Evolutionary conservation across 2,888 invertebrate species (phyloP).

Genomic region (Aporophyla nigra): DNA sequence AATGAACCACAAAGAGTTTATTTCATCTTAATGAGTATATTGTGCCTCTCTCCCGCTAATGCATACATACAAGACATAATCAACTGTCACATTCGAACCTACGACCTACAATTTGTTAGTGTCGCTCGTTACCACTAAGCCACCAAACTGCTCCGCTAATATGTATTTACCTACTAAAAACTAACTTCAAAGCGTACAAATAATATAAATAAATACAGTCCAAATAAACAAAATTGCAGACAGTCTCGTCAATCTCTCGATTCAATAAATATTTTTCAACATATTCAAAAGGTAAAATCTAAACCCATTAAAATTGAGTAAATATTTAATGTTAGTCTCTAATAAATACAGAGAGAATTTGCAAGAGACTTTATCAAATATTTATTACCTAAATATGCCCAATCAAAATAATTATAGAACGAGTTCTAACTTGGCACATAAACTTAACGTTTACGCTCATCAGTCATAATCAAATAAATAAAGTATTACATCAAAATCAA

Average conservation of each 20-base stretch:
- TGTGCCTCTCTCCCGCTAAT: no score
- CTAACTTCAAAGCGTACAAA: conserved; percentile 10
- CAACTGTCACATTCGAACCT: no score
- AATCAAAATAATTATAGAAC: conserved; percentile 36
- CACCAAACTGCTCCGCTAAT: no score
- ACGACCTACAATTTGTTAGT: no score
- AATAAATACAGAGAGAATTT: conserved; percentile 10
- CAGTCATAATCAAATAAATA: conserved; percentile 37
- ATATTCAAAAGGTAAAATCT: neutral
- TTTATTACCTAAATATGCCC: conserved; percentile 31
- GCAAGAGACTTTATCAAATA: conserved; percentile 30
- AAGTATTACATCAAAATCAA: conserved; percentile 49
- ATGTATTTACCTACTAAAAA: neutral
- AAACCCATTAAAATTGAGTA: conserved; percentile 12
- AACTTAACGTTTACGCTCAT: conserved; percentile 19
- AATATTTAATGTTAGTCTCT: conserved; percentile 36
- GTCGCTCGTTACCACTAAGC: no score
- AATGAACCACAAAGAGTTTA: neutral
- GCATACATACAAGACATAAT: no score
- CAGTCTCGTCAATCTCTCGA: neutral
- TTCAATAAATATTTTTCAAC: neutral
- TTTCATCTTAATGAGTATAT: neutral
- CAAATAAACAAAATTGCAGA: conserved; percentile 11
- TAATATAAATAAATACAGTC: neutral
- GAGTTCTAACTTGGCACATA: conserved; percentile 25